Evolutionary conservation across 37 sponge, comb jelly and placozoan genomes (phyloP).

Genomic region (Tethya wilhelma): DNA sequence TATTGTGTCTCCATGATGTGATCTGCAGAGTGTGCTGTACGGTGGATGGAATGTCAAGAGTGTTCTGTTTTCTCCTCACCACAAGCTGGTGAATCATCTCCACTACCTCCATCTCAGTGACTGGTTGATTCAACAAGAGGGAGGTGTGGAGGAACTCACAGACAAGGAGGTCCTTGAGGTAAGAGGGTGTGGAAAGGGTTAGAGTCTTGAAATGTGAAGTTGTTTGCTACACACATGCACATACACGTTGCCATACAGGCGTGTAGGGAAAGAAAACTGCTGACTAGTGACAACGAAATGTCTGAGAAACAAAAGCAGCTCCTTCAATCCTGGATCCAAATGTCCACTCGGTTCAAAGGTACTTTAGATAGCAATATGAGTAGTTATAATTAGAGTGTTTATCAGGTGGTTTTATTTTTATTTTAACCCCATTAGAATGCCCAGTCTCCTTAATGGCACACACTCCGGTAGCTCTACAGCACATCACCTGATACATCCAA

Average conservation of each 20-base stretch:
- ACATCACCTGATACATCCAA: neutral
- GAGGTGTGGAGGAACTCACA: slow-evolving; percentile 30
- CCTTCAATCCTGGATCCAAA: slow-evolving; percentile 26
- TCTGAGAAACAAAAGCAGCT: neutral
- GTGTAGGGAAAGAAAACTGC: slow-evolving; percentile 24
- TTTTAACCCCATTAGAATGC: slow-evolving; percentile 2
- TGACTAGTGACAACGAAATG: neutral
- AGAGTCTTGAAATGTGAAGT: neutral
- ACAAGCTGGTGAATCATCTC: slow-evolving; percentile 5
- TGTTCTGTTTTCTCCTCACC: neutral
- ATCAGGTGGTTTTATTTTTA: too few relatives aligned
- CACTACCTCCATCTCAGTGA: slow-evolving; percentile 30
- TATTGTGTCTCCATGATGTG: too few relatives aligned
- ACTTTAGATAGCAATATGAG: neutral
- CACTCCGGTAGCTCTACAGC: slow-evolving; percentile 15
- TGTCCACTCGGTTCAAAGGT: slow-evolving; percentile 39
- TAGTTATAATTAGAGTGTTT: neutral
- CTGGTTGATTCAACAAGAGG: slow-evolving; percentile 41
- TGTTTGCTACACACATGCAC: neutral
- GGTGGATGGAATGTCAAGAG: slow-evolving; percentile 16
- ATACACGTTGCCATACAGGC: neutral
- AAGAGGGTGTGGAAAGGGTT: neutral
- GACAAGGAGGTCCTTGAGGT: slow-evolving; percentile 18
- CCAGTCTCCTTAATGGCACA: slow-evolving; percentile 29
- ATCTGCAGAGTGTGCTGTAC: slow-evolving; percentile 5